Conservation (phyloP, 2,888 invertebrate species). For the Tipula unca region DNA sequence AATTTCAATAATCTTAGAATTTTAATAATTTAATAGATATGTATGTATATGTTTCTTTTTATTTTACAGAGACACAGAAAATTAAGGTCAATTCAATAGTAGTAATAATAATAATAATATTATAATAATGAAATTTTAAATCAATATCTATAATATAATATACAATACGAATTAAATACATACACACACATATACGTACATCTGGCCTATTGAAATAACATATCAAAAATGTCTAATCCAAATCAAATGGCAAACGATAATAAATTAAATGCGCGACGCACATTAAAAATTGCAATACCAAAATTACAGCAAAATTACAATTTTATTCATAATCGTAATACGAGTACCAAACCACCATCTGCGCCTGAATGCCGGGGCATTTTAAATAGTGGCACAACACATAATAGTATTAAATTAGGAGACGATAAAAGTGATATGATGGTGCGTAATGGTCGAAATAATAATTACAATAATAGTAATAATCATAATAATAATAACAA, state of each 20-base stretch:
- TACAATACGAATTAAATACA: too few species aligned
- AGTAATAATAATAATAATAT: background rate
- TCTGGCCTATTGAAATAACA: background rate
- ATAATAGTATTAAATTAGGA: background rate
- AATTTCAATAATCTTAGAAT: background rate
- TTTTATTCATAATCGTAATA: background rate
- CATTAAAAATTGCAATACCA: conserved; percentile 9
- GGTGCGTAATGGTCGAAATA: background rate
- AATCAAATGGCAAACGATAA: conserved; percentile 1
- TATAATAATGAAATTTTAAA: background rate
- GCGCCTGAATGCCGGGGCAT: background rate
- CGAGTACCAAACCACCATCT: background rate
- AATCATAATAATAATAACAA: background rate
- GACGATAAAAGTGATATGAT: background rate
- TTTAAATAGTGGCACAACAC: background rate
- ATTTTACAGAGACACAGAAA: background rate
- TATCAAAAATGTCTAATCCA: conserved; percentile 8
- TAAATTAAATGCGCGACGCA: conserved; percentile 15
- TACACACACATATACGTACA: background rate
- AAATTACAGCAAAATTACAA: background rate
- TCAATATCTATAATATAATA: background rate
- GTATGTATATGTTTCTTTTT: background rate
- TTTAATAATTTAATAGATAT: too few species aligned
- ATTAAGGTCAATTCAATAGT: background rate
- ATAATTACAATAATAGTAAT: background rate